A percentile compares a stretch with the other conserved stretches of the same genome.
phyloP scores from a whole-genome alignment of 2,888 invertebrate genomes.

The Macropis europaea region DNA sequence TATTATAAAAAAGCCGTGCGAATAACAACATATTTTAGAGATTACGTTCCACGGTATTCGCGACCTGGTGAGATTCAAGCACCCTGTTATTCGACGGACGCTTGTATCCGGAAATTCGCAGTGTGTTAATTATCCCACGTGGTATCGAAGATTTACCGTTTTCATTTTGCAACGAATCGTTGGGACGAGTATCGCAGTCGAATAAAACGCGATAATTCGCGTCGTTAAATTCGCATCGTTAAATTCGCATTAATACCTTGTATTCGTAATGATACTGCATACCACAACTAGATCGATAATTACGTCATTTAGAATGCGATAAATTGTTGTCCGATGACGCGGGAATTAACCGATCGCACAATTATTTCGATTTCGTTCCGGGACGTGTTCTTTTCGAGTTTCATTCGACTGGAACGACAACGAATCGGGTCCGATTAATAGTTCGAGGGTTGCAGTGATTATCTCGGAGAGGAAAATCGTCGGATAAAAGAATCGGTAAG shows the following conservation, averaged over 20 bases:
- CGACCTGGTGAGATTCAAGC: too few species aligned
- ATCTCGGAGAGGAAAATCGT: constrained; percentile 25
- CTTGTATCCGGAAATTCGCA: too few species aligned
- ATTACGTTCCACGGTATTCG: too few species aligned
- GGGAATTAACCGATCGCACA: constrained; percentile 12
- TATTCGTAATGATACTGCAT: constrained; percentile 6
- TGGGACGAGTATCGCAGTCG: constrained; percentile 2
- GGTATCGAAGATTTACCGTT: neutral
- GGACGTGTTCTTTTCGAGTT: neutral
- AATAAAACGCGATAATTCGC: constrained; percentile 27
- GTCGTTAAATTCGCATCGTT: constrained; percentile 22
- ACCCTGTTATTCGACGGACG: too few species aligned
- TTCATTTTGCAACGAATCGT: constrained; percentile 13
- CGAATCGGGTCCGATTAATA: too few species aligned
- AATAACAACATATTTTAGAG: too few species aligned
- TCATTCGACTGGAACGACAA: too few species aligned
- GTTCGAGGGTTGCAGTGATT: neutral
- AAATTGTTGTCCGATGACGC: constrained; percentile 20
- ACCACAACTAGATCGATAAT: constrained; percentile 25
- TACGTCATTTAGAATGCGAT: constrained; percentile 1
- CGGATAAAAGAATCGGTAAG: constrained; percentile 32
- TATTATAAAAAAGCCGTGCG: too few species aligned
- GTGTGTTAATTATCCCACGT: too few species aligned
- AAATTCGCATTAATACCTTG: constrained; percentile 20
- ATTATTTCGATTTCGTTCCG: neutral